Evolutionary conservation across 2,888 invertebrate species (phyloP).

Genomic region (Sphinx pinastri): DNA sequence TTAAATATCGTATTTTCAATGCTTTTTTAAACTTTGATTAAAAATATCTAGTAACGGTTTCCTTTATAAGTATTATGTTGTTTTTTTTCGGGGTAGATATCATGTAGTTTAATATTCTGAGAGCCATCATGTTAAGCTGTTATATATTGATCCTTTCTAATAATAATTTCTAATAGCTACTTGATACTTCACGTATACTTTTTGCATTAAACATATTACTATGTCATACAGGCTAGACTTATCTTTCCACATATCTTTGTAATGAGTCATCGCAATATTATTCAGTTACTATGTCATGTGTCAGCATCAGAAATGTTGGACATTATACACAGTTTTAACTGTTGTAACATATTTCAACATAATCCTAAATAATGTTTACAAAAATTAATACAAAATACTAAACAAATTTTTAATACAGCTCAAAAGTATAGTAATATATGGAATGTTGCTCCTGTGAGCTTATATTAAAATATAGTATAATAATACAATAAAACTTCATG

Average conservation of each 20-base stretch:
- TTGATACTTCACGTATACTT: conserved; percentile 1
- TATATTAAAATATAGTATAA: no score
- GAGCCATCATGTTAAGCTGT: no score
- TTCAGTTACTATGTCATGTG: conserved; percentile 14
- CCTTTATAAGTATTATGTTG: no score
- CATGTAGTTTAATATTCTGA: no score
- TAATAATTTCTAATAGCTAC: not conserved
- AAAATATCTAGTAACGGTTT: no score
- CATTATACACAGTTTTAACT: not conserved
- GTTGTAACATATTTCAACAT: not conserved
- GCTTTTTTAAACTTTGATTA: no score
- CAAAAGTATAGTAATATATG: no score
- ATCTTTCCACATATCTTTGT: conserved; percentile 3
- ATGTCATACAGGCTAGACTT: conserved; percentile 5
- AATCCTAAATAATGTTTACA: not conserved
- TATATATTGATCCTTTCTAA: not conserved
- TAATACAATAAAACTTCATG: no score
- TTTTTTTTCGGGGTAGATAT: no score
- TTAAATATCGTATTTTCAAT: not conserved
- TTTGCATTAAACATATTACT: not conserved
- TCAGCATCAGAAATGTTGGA: conserved; percentile 13
- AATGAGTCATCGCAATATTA: conserved; percentile 7
- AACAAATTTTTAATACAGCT: no score
- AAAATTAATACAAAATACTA: not conserved
- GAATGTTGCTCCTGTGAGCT: no score